Percentiles rank a stretch among this genome's conserved stretches.
Conservation (phyloP, 2,797 vertebrate genomes). For the Ctenochaetus hawaiiensis region DNA sequence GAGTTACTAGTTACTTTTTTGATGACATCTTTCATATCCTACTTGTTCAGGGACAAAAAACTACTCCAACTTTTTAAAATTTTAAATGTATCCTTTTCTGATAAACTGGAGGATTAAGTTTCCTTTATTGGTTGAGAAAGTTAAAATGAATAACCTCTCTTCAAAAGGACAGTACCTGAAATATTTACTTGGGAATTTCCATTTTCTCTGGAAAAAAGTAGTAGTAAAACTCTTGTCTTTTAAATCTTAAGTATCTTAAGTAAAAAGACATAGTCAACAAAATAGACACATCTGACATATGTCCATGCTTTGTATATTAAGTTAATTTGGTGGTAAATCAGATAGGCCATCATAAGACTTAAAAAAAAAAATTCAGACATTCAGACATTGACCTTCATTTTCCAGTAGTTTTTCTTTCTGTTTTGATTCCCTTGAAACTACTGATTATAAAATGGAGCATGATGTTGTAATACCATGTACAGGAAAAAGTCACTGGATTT, state of each 20-base stretch:
- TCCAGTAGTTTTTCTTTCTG: constrained; percentile 14
- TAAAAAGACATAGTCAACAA: not conserved
- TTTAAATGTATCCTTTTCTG: not conserved
- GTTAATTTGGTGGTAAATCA: not conserved
- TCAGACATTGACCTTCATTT: not conserved
- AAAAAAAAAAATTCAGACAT: not conserved
- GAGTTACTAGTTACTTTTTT: not conserved
- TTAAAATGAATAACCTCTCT: no score
- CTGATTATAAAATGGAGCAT: not conserved
- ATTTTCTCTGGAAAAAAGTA: not conserved
- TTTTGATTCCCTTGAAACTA: constrained; percentile 46
- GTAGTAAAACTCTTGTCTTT: not conserved
- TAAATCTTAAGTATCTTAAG: not conserved
- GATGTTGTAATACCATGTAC: not conserved
- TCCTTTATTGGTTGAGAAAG: not conserved
- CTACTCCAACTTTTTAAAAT: not conserved
- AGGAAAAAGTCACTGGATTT: not conserved
- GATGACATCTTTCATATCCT: not conserved
- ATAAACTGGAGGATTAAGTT: not conserved
- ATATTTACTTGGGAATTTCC: not conserved
- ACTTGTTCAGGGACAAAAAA: not conserved
- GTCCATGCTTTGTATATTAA: not conserved
- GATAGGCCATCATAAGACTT: not conserved
- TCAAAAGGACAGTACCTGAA: no score
- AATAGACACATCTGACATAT: not conserved